phyloP scores from a whole-genome alignment of 2,113 vertebrate genomes.

The Nycticorax nycticorax region DNA sequence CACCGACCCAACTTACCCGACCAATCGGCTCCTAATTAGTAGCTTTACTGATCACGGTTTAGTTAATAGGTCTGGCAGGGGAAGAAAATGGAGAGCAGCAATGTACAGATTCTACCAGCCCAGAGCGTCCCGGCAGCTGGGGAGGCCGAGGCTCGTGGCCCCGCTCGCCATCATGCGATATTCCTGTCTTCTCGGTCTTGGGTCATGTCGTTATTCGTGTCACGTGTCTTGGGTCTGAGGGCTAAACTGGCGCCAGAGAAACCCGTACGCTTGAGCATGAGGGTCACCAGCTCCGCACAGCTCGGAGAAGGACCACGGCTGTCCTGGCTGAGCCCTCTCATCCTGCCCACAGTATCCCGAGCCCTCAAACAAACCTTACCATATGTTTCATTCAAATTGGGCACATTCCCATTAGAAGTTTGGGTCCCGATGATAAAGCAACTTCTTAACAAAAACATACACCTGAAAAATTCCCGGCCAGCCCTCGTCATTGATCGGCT shows the following conservation, averaged over 20 bases:
- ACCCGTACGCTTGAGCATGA: not conserved
- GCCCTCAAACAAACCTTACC: not conserved
- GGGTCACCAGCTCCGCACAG: not conserved
- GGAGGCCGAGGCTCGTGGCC: accelerated
- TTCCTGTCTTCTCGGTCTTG: too few relatives aligned
- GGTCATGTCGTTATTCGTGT: too few relatives aligned
- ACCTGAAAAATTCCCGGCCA: not conserved
- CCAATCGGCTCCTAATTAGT: accelerated
- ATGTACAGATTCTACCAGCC: not conserved
- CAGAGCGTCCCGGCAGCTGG: not conserved
- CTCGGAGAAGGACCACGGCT: not conserved
- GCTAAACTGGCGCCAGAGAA: not conserved
- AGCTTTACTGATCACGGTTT: not conserved
- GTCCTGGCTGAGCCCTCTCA: not conserved
- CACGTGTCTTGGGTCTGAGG: not conserved
- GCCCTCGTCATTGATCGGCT: accelerated
- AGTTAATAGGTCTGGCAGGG: not conserved
- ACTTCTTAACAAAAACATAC: not conserved
- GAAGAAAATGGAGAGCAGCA: not conserved
- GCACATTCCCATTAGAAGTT: not conserved
- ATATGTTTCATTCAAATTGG: not conserved
- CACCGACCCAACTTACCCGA: not conserved
- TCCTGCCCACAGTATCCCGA: not conserved
- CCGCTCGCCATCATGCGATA: too few relatives aligned
- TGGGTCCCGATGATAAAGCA: not conserved